Conservation (phyloP, 2,797 vertebrate genomes). For the Cuculus canorus region DNA sequence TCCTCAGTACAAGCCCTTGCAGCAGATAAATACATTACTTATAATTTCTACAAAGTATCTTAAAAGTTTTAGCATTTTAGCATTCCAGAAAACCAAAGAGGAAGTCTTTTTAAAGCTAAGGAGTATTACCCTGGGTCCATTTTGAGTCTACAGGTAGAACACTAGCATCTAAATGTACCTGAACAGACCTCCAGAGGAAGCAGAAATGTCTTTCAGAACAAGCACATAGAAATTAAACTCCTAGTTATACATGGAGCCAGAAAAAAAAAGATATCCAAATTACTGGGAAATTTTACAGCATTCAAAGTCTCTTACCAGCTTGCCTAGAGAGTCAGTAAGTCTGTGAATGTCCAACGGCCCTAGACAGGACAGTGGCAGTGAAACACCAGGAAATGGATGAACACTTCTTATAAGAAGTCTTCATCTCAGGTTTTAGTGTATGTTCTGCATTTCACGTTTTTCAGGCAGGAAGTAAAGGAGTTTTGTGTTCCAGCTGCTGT, state of each 20-base stretch:
- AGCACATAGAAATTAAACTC: not conserved
- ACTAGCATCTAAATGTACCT: not conserved
- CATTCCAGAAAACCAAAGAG: not conserved
- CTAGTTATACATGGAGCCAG: not conserved
- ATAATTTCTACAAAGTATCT: not conserved
- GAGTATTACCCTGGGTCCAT: not conserved
- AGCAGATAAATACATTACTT: not conserved
- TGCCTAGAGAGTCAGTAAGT: not conserved
- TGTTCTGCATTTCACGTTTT: not conserved
- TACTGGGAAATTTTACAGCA: not conserved
- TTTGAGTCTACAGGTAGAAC: not conserved
- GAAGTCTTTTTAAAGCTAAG: not conserved
- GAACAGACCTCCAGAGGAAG: not conserved
- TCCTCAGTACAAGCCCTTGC: not conserved
- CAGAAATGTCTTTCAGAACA: not conserved
- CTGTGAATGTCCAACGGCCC: fast-evolving
- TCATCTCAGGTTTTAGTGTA: not conserved
- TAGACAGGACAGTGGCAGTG: not conserved
- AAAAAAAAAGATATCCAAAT: not conserved
- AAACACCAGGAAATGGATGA: not conserved
- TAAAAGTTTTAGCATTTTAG: not conserved
- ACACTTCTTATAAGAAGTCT: not conserved
- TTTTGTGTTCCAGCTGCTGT: not conserved
- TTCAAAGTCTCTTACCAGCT: not conserved
- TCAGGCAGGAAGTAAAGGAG: not conserved